Evolutionary conservation across 1,140 invertebrate species (phyloP), one percentile per base, ranked within the genome.

Genomic region (Neotoxoptera formosana): DNA sequence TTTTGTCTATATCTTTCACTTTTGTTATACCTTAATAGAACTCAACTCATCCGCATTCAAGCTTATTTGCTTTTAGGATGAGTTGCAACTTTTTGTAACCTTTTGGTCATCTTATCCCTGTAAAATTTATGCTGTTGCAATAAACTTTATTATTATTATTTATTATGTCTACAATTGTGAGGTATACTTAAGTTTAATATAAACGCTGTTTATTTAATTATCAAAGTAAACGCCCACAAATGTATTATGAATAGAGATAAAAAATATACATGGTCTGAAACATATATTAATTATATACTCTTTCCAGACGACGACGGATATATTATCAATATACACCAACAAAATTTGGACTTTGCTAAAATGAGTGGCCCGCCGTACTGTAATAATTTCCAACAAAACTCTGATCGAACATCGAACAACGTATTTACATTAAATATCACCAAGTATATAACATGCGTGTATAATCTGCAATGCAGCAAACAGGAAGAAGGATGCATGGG

Each of bases 401-500:
- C 23, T n/a, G 45, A 87, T 34, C 87, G 7, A 89, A 56, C 51
- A 17, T 90, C 17, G 25, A 45, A 76, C 30, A 76, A n/a, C 60
- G 60, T 45, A 90, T 60, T 90, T 67, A 1, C 23, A 25, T 45
- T 60, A 21, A 90, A 45, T 45, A 41, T 90, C 20, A 17, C 53
- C 11, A 25, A 41, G 2, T 36, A 88, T 51, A 17, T 51, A 88
- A 41, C 25, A 86, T 17, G 9, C 25, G 21, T 90, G 36, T 60
- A 25, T 90, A 90, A 90, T 67, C 84, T 76, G n/a, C 45, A 34
- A 23, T 84, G 87, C 53, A n/a, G 20, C 25, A 67, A 90, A 90
- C 60, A 67, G 53, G 89, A 90, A 60, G 53, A 90, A 45, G 36
- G 53, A 90, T 25, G 60, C 60, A 90, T 90, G 56, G 56, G 89